Conservation (phyloP, 2,888 invertebrate genomes). For the Fabriciana adippe region DNA sequence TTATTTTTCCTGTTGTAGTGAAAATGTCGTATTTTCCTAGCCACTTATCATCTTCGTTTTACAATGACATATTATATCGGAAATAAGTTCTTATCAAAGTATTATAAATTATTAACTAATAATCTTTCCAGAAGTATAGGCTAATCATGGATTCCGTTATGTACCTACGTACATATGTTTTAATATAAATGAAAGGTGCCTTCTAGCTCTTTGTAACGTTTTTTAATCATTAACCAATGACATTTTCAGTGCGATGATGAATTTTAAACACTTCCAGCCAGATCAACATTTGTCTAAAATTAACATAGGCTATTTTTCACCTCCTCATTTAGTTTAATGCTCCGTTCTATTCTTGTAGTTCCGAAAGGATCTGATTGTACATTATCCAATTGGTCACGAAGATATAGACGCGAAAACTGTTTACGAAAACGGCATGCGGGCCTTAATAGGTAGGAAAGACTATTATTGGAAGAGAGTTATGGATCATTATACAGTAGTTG, state of each 20-base stretch:
- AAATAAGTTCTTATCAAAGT: neutral
- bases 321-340: conserved; percentile 9
- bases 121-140: conserved; percentile 1
- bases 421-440: conserved; percentile 67
- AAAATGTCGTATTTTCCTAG: too few relatives aligned
- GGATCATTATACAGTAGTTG: conserved; percentile 70
- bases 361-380: conserved; percentile 60
- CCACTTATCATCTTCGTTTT: neutral
- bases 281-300: too few relatives aligned
- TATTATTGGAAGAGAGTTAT: conserved; percentile 69
- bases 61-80: neutral
- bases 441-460: conserved; percentile 58
- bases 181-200: too few relatives aligned
- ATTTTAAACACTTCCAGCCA: neutral
- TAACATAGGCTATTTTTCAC: neutral
- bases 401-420: conserved; percentile 63
- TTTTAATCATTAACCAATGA: too few relatives aligned
- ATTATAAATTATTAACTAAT: neutral
- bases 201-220: too few relatives aligned
- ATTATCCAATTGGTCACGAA: conserved; percentile 55
- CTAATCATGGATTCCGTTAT: neutral
- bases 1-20: too few relatives aligned
- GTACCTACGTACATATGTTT: neutral
- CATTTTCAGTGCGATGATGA: neutral
- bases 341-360: conserved; percentile 53